Conservation (phyloP, 2,888 invertebrate genomes). For the Ischnus inquisitorius region DNA sequence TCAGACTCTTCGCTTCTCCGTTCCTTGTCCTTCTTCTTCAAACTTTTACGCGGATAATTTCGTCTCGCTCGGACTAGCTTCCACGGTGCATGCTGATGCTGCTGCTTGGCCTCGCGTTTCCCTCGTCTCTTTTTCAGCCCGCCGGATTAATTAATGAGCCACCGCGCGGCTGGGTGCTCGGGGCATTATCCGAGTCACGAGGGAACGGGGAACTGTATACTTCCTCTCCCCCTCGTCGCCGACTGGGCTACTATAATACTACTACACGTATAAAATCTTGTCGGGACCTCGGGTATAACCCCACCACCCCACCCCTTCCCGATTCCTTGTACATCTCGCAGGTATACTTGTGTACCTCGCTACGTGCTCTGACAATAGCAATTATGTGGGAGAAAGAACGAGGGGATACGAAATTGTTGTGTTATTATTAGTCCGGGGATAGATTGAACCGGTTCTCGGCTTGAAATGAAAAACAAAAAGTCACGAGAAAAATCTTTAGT, state of each 20-base stretch:
- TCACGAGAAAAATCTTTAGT: too few relatives aligned
- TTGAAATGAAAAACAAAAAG: not conserved
- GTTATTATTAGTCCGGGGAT: slow-evolving; percentile 46
- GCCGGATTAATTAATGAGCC: slow-evolving; percentile 80
- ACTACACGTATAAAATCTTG: slow-evolving; percentile 65
- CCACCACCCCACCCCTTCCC: slow-evolving; percentile 37
- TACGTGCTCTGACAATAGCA: slow-evolving; percentile 62
- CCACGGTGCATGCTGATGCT: slow-evolving; percentile 48
- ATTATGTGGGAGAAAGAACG: slow-evolving; percentile 60
- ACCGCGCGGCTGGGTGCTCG: slow-evolving; percentile 70
- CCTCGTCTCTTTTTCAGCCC: slow-evolving; percentile 69
- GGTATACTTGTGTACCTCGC: slow-evolving; percentile 62
- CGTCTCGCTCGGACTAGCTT: slow-evolving; percentile 56
- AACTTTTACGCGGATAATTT: slow-evolving; percentile 21
- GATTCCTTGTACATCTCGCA: slow-evolving; percentile 69
- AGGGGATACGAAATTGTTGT: slow-evolving; percentile 33
- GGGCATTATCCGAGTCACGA: slow-evolving; percentile 77
- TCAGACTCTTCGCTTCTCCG: slow-evolving; percentile 1
- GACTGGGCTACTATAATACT: slow-evolving; percentile 30
- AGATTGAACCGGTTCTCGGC: not conserved
- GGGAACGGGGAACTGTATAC: slow-evolving; percentile 31
- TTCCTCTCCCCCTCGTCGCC: not conserved
- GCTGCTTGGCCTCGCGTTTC: slow-evolving; percentile 48
- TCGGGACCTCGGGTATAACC: slow-evolving; percentile 56
- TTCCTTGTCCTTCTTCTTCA: slow-evolving; percentile 40